Percentiles rank a stretch among this genome's conserved stretches.
Conservation (phyloP, 2,888 invertebrate species). For the Chalcosyrphus nemorum region DNA sequence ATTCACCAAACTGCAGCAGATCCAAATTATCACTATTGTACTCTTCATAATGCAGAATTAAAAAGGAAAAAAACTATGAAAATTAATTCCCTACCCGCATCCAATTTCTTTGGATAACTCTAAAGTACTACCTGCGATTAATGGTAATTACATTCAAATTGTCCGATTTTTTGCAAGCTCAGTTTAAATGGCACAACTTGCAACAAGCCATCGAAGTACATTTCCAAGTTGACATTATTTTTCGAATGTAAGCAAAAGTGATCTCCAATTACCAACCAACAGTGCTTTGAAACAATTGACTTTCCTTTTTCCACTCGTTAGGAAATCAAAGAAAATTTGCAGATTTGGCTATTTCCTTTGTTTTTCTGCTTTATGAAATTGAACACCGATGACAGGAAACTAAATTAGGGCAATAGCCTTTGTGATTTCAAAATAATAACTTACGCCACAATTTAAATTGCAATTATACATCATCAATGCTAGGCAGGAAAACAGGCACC, state of each 20-base stretch:
- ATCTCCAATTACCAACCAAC: conserved; percentile 21
- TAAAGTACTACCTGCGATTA: conserved; percentile 31
- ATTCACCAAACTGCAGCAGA: conserved; percentile 27
- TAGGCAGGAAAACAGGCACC: conserved; percentile 46
- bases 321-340: conserved; percentile 10
- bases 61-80: neutral
- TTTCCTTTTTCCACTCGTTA: neutral
- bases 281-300: conserved; percentile 10
- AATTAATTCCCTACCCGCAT: conserved; percentile 30
- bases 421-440: conserved; percentile 20
- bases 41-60: conserved; percentile 30
- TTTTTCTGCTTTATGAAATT: conserved; percentile 18
- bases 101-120: conserved; percentile 62
- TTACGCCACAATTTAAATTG: conserved; percentile 5
- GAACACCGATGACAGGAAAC: conserved; percentile 25
- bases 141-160: conserved; percentile 15
- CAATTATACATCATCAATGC: conserved; percentile 35
- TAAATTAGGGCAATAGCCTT: conserved; percentile 55
- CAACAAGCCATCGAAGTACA: neutral
- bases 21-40: conserved; percentile 22
- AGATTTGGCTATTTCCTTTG: neutral
- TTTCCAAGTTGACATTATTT: neutral
- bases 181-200: neutral
- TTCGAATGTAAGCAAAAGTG: conserved; percentile 19
- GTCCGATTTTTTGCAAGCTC: conserved; percentile 27